Evolutionary conservation across 2,888 invertebrate genomes (phyloP), one percentile per base, ranked within the genome.

Genomic region (Chironomus riparius): DNA sequence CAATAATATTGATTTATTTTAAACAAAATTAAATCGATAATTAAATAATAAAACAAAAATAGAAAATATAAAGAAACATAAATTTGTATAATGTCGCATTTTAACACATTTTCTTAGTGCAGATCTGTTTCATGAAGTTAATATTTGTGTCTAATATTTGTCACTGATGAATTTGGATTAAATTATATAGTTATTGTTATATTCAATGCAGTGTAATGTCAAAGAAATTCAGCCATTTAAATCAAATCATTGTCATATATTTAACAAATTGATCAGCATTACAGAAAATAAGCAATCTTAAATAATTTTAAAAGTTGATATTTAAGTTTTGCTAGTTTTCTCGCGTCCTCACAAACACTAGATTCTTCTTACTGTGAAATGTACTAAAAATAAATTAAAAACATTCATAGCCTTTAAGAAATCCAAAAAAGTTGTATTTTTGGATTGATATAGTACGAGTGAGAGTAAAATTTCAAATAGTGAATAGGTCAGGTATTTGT

Each of bases 401-500:
- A 73, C 72, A 73, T 73, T 73, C 28, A 24, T 7, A 21, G 24
- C 28, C 28, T 56, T 61, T 4, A 65, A 70, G 28, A 70, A 71
- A 70, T 48, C 38, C 15, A 47, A 62, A 73, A 73, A 47, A 13
- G 13, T 28, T 28, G 13, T 38, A 61, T 50, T 72, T 61, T 18
- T 18, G 72, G 72, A 62, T 13, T 47, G 62, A 61, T 73, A 47
- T 13, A 24, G 65, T 65, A 56, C 56, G 56, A 15, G 7, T 70
- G 70, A 47, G 47, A 70, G 48, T 47, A 12, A 24, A 21, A 61
- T 3, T 2, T 28, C n/a, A 24, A 38, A 21, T 28, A 61, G 28
- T 73, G 72, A 73, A 62, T 73, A 73, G 72, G 72, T 73, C 72
- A 73, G 72, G 72, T 61, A 62, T 22, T 65, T 21, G 12, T 21